phyloP scores from a whole-genome alignment of 2,113 vertebrate genomes.

The Grammomys dolichurus region DNA sequence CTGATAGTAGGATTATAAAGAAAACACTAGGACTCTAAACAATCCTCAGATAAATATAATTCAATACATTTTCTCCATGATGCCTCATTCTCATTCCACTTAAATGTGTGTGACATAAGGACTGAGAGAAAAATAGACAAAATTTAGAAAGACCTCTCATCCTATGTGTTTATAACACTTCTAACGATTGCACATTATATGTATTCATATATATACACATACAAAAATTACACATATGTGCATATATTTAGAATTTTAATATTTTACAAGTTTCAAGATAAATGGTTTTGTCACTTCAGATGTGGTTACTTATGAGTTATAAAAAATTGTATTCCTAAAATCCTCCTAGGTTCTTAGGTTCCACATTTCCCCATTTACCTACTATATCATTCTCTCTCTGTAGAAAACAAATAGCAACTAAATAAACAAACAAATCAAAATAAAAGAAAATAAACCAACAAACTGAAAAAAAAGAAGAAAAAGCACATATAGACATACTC shows the following conservation, averaged over 20 bases:
- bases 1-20: not conserved
- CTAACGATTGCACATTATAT: not conserved
- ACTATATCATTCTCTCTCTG: not conserved
- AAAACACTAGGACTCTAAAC: not conserved
- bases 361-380: too few relatives aligned
- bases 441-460: not conserved
- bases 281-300: not conserved
- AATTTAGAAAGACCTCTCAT: not conserved
- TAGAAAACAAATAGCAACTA: not conserved
- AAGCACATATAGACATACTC: not conserved
- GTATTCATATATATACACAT: not conserved
- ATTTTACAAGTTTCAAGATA: too few relatives aligned
- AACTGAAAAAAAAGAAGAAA: not conserved
- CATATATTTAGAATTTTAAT: not conserved
- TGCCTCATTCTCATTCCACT: not conserved
- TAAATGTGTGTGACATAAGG: not conserved
- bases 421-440: not conserved
- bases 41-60: not conserved
- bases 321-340: not conserved
- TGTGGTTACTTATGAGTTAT: not conserved
- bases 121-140: not conserved
- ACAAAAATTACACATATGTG: not conserved
- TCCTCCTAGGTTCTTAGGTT: not conserved
- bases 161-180: not conserved
- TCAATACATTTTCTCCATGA: not conserved